Conservation (phyloP, 2,797 vertebrate species). For the Sebastes paucispinis region DNA sequence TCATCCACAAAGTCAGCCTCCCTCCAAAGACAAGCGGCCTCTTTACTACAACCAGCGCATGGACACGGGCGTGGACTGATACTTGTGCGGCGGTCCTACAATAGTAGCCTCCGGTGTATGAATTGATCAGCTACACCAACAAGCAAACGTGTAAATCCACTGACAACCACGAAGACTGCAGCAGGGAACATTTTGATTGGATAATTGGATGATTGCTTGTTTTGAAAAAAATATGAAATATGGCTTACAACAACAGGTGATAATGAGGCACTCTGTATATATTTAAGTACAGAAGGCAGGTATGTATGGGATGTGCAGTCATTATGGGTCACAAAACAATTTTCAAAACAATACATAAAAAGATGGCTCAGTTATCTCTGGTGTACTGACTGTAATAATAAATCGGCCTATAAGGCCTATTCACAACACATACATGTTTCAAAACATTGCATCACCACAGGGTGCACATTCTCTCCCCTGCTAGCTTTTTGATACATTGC, state of each 20-base stretch:
- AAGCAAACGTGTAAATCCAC: not conserved
- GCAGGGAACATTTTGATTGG: not conserved
- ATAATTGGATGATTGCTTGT: slow-evolving; percentile 13
- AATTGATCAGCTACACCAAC: not conserved
- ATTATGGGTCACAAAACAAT: not conserved
- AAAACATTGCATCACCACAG: slow-evolving; percentile 18
- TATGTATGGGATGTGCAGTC: not conserved
- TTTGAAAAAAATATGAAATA: not conserved
- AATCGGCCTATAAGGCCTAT: slow-evolving; percentile 26
- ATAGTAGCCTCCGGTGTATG: not conserved
- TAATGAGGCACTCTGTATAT: not conserved
- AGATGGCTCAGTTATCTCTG: slow-evolving; percentile 19
- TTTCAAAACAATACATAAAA: slow-evolving; percentile 14
- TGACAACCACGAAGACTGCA: not conserved
- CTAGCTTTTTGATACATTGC: not conserved
- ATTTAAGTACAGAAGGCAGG: not conserved
- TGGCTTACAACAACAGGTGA: not conserved
- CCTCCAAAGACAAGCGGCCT: not conserved
- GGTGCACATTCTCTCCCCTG: slow-evolving; percentile 2
- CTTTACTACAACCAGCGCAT: not conserved
- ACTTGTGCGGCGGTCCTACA: not conserved
- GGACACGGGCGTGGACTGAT: not conserved
- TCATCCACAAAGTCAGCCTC: not conserved
- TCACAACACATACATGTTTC: slow-evolving; percentile 45
- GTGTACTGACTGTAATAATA: slow-evolving; percentile 26